A percentile compares a stretch with the other conserved stretches of the same genome.
Conservation (phyloP, 2,113 vertebrate genomes). For the Aramus guarauna region DNA sequence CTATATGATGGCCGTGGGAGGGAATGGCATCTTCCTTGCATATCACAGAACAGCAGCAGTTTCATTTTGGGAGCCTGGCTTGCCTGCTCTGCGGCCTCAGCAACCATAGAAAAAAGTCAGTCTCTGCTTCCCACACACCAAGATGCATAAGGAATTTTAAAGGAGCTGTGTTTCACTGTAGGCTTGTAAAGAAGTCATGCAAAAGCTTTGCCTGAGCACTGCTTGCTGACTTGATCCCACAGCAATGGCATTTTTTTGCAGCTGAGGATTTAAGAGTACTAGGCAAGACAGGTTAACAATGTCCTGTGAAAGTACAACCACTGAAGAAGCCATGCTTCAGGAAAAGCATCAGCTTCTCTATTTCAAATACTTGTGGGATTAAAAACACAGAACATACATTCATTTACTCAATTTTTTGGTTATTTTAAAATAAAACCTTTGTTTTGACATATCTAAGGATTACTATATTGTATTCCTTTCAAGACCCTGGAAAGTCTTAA, state of each 20-base stretch:
- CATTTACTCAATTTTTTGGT: neutral
- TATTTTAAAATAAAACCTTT: neutral
- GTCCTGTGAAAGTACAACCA: neutral
- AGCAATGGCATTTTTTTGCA: neutral
- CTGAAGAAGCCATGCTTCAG: neutral
- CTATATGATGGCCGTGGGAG: neutral
- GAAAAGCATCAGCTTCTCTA: neutral
- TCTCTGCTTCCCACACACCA: neutral
- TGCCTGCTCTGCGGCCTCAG: neutral
- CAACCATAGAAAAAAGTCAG: neutral
- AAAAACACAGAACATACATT: neutral
- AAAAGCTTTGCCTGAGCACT: neutral
- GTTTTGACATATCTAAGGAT: neutral
- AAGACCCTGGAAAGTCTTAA: neutral
- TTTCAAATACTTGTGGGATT: neutral
- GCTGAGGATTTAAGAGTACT: neutral
- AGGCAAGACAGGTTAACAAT: neutral
- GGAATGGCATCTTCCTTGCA: neutral
- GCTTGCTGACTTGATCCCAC: neutral
- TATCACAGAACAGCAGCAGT: neutral
- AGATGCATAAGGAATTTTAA: neutral
- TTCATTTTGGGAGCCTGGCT: neutral
- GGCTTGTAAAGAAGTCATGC: neutral
- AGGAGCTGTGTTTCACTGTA: neutral
- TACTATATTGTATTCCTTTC: neutral